These are phyloP conservation scores for Drosophila stalkeri DNA, from an alignment of 2,888 invertebrate genomes.

Conservation along the genomic window DNA sequence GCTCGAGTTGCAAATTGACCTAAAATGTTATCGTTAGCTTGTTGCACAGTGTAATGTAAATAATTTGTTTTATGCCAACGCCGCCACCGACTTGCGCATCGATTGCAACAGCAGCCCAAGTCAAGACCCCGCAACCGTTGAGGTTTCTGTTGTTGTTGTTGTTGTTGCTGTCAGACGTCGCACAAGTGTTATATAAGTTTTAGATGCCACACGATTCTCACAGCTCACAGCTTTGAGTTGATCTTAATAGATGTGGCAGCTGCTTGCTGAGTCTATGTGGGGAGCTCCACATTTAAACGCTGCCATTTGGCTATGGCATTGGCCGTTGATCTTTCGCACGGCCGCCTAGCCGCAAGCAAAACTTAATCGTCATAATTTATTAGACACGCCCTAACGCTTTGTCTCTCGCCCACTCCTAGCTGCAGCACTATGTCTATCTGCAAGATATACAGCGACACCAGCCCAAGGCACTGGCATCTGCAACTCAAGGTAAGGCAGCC, in stretches of 20 bases:
- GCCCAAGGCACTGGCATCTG: constrained; percentile 68
- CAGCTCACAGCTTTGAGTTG: constrained; percentile 39
- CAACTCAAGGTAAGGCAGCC: constrained; percentile 67
- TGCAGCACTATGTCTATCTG: constrained; percentile 83
- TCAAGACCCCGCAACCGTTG: constrained; percentile 33
- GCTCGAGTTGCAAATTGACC: not conserved
- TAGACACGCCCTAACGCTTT: constrained; percentile 43
- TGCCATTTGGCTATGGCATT: constrained; percentile 67
- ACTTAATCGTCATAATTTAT: constrained; percentile 41
- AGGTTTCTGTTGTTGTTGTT: constrained; percentile 10
- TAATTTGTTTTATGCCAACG: constrained; percentile 44
- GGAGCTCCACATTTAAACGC: constrained; percentile 59
- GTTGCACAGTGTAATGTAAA: constrained; percentile 55
- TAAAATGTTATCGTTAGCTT: constrained; percentile 4
- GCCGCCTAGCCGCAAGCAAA: constrained; percentile 22
- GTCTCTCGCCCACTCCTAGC: constrained; percentile 61
- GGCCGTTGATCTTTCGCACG: constrained; percentile 67
- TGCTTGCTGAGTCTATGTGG: constrained; percentile 10
- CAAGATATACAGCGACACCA: constrained; percentile 83
- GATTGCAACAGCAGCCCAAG: constrained; percentile 64
- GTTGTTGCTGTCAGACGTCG: constrained; percentile 30
- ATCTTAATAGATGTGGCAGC: constrained; percentile 19
- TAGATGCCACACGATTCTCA: constrained; percentile 77
- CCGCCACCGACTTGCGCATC: constrained; percentile 54
- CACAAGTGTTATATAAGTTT: constrained; percentile 73